A percentile compares a stretch with the other conserved stretches of the same genome.
Conservation (phyloP, 2,113 vertebrate species). For the Lonchura striata region DNA sequence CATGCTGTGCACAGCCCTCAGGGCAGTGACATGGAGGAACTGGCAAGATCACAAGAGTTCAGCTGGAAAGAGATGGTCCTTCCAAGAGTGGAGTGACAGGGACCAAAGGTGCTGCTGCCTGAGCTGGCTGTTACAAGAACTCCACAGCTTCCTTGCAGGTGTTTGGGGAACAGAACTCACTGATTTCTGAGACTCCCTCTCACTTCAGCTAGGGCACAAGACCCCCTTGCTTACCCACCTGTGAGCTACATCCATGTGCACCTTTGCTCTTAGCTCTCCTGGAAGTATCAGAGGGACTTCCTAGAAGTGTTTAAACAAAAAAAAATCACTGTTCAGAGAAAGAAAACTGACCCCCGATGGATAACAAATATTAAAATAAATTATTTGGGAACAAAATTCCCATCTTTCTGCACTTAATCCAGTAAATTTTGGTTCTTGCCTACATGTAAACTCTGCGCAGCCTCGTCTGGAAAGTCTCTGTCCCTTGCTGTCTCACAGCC, state of each 20-base stretch:
- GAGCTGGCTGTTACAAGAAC: neutral
- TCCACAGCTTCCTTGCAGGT: neutral
- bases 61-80: neutral
- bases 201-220: neutral
- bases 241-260: neutral
- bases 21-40: neutral
- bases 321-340: neutral
- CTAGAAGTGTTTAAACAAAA: neutral
- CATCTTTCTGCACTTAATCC: neutral
- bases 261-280: neutral
- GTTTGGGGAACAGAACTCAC: neutral
- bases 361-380: neutral
- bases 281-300: neutral
- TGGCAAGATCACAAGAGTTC: neutral
- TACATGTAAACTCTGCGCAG: neutral
- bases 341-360: neutral
- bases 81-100: neutral
- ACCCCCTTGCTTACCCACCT: neutral
- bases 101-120: neutral
- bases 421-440: neutral
- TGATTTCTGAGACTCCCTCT: neutral
- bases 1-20: neutral
- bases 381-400: neutral
- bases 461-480: neutral
- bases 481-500: neutral